These are phyloP conservation scores for Drosophila ustulata DNA, from an alignment of 2,888 invertebrate genomes.

Conservation along the genomic window DNA sequence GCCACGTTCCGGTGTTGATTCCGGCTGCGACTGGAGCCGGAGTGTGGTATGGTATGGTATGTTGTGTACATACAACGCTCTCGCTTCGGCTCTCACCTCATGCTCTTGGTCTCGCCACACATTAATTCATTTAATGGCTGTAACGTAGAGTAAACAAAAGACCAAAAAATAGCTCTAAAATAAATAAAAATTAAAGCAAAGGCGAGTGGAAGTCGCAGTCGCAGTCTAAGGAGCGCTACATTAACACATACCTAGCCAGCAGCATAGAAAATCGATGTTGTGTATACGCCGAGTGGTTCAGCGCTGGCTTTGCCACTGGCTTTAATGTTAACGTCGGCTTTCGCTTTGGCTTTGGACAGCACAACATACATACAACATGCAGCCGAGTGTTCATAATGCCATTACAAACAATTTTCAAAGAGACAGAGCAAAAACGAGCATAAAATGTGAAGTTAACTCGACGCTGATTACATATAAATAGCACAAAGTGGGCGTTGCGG, in stretches of 20 bases:
- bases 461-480: constrained; percentile 72
- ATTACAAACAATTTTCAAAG: constrained; percentile 69
- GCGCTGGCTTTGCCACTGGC: constrained; percentile 13
- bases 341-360: constrained; percentile 30
- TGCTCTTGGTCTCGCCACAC: constrained; percentile 22
- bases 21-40: constrained; percentile 16
- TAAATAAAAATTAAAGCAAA: constrained; percentile 58
- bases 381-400: constrained; percentile 72
- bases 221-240: constrained; percentile 1
- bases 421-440: constrained; percentile 40
- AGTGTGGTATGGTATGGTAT: constrained; percentile 1
- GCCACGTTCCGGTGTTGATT: constrained; percentile 35
- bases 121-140: constrained; percentile 74
- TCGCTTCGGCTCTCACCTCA: background rate
- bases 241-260: constrained; percentile 17
- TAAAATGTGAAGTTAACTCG: constrained; percentile 47
- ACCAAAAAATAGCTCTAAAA: constrained; percentile 39
- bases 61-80: constrained; percentile 13
- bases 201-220: background rate
- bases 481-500: constrained; percentile 32
- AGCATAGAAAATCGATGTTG: constrained; percentile 53
- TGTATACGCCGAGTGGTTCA: constrained; percentile 45
- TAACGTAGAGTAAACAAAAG: constrained; percentile 49
- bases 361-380: constrained; percentile 35
- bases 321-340: constrained; percentile 13